Base-by-base conservation (phyloP, 2,797 vertebrate genomes). In the Coilia nasus region DNA sequence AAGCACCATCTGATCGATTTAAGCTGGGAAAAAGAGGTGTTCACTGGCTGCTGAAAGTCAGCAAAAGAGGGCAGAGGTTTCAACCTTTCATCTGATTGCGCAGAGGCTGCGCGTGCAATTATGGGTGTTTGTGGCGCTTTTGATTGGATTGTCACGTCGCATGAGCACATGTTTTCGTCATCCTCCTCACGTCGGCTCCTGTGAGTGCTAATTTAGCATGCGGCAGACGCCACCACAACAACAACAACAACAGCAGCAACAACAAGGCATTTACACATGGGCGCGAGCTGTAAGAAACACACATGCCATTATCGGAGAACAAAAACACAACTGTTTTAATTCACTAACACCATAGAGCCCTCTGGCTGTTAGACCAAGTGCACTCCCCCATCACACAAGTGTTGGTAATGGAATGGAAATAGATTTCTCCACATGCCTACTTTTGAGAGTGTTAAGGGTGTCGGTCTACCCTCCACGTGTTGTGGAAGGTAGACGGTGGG, bases 1-100 rank as follows among this genome's bases (percentile, higher is more conserved):
- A 15, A 86, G 88, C 83, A 47, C 84, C 85, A 83, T 19, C 31
- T 56, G 83, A 83, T 31, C 50, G 88, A 83, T 88, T 85, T 59
- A 28, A 81, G 6, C 4, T 25, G 15, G 41, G 59, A 10, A 82
- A 86, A 50, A 19, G 67, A 88, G 25, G 78, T 85, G 84, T 83
- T 62, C 25, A 31, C 62, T 82, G 12, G 41, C 50, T 6, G 15
- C 23, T 67, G 56, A 71, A 78, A 67, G 75, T 85, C 78, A 85
- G 67, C n/a, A 84, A 85, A 78, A 78, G 71, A 85, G 71, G 62
- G 56, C 81, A 71, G 71, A 21, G 35, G 75, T 71, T 82, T 41
- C 0, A 87, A 83, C 82, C 46, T 78, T 31, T 14, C 83, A 75
- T 75, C 83, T 12, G 44, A 71, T 17, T 60, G 44, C 3, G 15